A percentile compares a stretch with the other conserved stretches of the same genome.
Conservation (phyloP, 1,140 invertebrate genomes). For the Drosophila athabasca region DNA sequence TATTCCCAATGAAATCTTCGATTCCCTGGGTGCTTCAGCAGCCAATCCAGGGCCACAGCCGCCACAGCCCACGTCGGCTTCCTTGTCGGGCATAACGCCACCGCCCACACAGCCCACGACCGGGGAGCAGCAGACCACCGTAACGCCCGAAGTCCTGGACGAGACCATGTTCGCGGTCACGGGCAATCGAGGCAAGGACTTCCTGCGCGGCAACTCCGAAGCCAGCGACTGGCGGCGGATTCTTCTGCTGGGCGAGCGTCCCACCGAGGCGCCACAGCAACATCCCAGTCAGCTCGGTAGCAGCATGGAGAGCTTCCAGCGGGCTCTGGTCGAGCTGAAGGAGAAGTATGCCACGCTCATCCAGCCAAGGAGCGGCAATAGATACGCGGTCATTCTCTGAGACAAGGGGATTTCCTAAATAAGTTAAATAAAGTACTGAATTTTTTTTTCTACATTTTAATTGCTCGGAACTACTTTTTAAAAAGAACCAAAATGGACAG, state of each 20-base stretch:
- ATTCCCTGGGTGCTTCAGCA: slow-evolving; percentile 20
- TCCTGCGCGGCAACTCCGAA: slow-evolving; percentile 45
- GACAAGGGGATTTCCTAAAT: neutral
- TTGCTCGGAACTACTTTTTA: neutral
- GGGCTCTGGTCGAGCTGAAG: slow-evolving; percentile 58
- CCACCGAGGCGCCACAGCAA: slow-evolving; percentile 4
- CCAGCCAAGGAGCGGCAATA: slow-evolving; percentile 45
- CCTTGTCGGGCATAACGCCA: slow-evolving; percentile 48
- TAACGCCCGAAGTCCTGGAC: slow-evolving; percentile 42
- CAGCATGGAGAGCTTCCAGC: slow-evolving; percentile 70
- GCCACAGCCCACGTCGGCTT: slow-evolving; percentile 41
- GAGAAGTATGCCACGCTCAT: slow-evolving; percentile 63
- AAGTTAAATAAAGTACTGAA: slow-evolving; percentile 41
- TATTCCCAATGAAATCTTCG: slow-evolving; percentile 46
- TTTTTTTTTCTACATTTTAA: too few species aligned
- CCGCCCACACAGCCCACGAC: slow-evolving; percentile 42
- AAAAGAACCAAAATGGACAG: neutral
- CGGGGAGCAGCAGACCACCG: slow-evolving; percentile 16
- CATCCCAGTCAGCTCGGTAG: slow-evolving; percentile 46
- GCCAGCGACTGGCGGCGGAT: slow-evolving; percentile 63
- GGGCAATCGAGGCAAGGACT: slow-evolving; percentile 41
- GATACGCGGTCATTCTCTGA: slow-evolving; percentile 58
- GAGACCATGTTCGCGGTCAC: slow-evolving; percentile 46
- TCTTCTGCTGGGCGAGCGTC: slow-evolving; percentile 55
- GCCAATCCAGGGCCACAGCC: slow-evolving; percentile 14